These are phyloP conservation scores for Cynaeus angustus DNA, from an alignment of 2,888 invertebrate genomes.

Conservation along the genomic window DNA sequence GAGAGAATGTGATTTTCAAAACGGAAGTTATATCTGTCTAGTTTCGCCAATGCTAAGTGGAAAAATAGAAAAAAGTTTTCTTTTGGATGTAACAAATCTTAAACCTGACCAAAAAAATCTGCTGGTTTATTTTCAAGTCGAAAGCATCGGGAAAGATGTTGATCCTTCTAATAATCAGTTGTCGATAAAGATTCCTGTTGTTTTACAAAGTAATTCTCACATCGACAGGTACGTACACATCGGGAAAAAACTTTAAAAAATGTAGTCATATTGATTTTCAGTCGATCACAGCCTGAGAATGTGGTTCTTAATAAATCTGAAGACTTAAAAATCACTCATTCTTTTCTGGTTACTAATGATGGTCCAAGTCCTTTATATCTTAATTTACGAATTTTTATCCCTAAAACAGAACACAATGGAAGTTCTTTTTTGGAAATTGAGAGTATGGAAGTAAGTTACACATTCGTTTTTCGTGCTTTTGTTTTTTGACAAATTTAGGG, in stretches of 20 bases:
- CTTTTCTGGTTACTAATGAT: constrained; percentile 52
- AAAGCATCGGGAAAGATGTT: constrained; percentile 59
- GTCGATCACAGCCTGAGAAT: constrained; percentile 17
- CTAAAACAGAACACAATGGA: neutral
- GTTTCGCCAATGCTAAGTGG: constrained; percentile 53
- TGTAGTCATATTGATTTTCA: constrained; percentile 1
- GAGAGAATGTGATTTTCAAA: constrained; percentile 52
- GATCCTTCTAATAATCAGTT: constrained; percentile 56
- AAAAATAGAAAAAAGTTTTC: constrained; percentile 57
- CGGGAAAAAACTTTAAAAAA: neutral
- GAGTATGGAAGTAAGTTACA: constrained; percentile 44
- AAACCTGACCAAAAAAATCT: constrained; percentile 49
- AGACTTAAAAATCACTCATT: constrained; percentile 18
- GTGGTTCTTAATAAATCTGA: constrained; percentile 18
- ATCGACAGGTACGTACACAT: constrained; percentile 56
- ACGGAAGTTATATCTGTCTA: constrained; percentile 36
- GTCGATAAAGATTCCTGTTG: constrained; percentile 54
- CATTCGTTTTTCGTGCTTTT: neutral
- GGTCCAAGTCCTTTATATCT: constrained; percentile 56
- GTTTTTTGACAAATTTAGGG: neutral
- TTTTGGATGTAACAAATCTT: constrained; percentile 56
- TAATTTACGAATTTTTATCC: constrained; percentile 38
- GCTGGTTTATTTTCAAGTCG: constrained; percentile 56
- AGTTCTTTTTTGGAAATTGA: constrained; percentile 39
- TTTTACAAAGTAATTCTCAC: constrained; percentile 54